Base-by-base conservation (phyloP, 2,888 invertebrate species). In the Xanthia icteritia region DNA sequence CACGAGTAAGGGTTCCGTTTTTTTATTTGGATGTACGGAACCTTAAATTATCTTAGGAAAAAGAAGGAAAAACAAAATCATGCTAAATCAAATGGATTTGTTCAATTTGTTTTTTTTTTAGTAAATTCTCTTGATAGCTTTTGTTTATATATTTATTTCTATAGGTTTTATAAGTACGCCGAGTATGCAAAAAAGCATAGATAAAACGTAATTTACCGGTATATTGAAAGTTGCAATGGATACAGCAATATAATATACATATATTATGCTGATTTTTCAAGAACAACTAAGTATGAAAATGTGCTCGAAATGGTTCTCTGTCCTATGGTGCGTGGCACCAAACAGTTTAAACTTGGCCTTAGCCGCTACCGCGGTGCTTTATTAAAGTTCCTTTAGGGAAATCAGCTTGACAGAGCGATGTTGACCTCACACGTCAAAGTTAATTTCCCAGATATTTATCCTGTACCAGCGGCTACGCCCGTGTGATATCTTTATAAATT, bases 401-500 rank as follows among this genome's bases (percentile, higher is more conserved):
- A 73, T 17, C 15, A 23, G 31, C 36, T 23, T 67, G 42, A 20
- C 51, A 5, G 31, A 15, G n/a, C 48, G 67, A 56, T 79, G 20
- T 75, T 60, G 58, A 79, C 27, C 48, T 51, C 42, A 42, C 27
- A 64, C 36, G 51, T 76, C 64, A 54, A n/a, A 36, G 13, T 64
- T 69, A 11, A 64, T n/a, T 39, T 31, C 11, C 15, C 5, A 27
- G 56, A 39, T 4, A 27, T 42, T 17, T 27, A 64, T 64, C 48
- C 67, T 63, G n/a, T 48, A 27, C 51, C 6, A 51, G 20, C 20
- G 17, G 23, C 51, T 51, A 8, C 8, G 51, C 20, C 51, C 23
- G 51, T 8, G 51, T 51, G 2, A 51, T 9, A 23, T 23, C 9
- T 51, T 23, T 23, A 51, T 51, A 51, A 51, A 51, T 51, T 23